These are phyloP conservation scores for Allolobophora icterica DNA, from an alignment of 2,888 invertebrate species.

Conservation along the genomic window DNA sequence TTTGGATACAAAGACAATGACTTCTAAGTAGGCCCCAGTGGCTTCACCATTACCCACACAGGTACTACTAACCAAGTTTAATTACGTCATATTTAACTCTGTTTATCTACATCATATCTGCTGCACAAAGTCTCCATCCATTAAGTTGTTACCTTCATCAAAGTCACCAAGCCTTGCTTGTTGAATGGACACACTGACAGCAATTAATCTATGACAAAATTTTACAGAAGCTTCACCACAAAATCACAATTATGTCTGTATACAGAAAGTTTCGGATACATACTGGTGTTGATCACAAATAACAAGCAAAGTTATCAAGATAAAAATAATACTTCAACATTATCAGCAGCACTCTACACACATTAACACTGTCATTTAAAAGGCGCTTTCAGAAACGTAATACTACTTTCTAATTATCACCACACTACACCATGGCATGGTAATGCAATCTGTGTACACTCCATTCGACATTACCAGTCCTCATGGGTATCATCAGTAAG, in stretches of 20 bases:
- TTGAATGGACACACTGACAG: background rate
- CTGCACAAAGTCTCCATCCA: too few species aligned
- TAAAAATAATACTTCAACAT: background rate
- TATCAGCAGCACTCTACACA: background rate
- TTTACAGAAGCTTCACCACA: background rate
- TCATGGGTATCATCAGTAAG: background rate
- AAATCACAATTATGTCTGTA: background rate
- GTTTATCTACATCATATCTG: too few species aligned
- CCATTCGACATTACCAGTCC: background rate
- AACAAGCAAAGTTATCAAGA: background rate
- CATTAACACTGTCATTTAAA: background rate
- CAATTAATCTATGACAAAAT: background rate
- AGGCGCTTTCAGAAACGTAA: background rate
- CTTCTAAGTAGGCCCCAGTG: too few species aligned
- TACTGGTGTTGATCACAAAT: too few species aligned
- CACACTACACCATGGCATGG: too few species aligned
- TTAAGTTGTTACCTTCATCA: too few species aligned
- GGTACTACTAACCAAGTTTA: too few species aligned
- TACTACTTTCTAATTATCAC: background rate
- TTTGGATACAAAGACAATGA: background rate
- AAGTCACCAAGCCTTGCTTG: too few species aligned
- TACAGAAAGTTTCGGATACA: background rate
- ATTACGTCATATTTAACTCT: too few species aligned
- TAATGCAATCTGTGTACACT: background rate
- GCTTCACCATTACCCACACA: too few species aligned